Evolutionary conservation across 2,797 vertebrate genomes (phyloP).

Genomic region (Cephalopachus bancanus): DNA sequence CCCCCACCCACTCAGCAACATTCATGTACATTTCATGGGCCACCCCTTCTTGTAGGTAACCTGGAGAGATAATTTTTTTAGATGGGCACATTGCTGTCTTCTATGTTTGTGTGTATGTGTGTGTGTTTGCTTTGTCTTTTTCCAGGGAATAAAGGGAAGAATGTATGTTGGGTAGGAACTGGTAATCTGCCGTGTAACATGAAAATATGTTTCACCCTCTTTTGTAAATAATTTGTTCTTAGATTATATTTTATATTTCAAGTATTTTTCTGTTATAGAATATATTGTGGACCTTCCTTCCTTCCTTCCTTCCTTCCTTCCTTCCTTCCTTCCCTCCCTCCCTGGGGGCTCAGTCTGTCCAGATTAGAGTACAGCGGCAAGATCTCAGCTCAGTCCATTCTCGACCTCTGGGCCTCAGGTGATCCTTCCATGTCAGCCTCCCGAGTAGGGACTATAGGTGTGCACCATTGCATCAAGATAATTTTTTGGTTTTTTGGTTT

Average conservation of each 20-base stretch:
- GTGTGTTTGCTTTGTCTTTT: neutral
- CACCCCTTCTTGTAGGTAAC: neutral
- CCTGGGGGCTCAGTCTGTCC: too few relatives aligned
- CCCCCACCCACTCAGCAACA: neutral
- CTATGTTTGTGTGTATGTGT: too few relatives aligned
- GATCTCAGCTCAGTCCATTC: too few relatives aligned
- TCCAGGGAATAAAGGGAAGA: neutral
- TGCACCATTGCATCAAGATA: too few relatives aligned
- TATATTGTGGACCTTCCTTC: neutral
- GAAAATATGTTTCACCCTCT: neutral
- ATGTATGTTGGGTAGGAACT: neutral
- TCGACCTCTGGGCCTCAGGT: too few relatives aligned
- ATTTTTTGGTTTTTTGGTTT: too few relatives aligned
- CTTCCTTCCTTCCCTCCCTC: too few relatives aligned
- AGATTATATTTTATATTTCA: neutral
- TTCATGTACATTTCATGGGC: neutral
- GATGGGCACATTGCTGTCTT: neutral
- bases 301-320: too few relatives aligned
- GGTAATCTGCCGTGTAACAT: neutral
- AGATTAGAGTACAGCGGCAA: too few relatives aligned
- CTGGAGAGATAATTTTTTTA: neutral
- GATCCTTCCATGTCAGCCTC: too few relatives aligned
- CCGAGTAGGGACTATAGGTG: too few relatives aligned
- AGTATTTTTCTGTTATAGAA: neutral
- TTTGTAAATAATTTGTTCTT: neutral